A percentile compares a stretch with the other conserved stretches of the same genome.
These are phyloP conservation scores for Bombus sibiricus DNA, from an alignment of 1,140 invertebrate genomes.

Conservation along the genomic window DNA sequence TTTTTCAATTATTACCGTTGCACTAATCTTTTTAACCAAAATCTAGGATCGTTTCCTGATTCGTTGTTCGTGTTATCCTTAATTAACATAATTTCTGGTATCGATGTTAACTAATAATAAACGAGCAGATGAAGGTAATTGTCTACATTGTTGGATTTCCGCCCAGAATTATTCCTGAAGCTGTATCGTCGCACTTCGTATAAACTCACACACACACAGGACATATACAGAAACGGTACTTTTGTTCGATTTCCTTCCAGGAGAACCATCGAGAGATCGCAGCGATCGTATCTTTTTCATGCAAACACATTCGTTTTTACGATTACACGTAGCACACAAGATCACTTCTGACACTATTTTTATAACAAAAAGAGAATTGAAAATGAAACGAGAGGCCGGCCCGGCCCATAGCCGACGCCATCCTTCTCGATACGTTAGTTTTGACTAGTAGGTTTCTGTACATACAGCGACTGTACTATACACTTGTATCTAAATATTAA, in stretches of 20 bases:
- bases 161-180: background rate
- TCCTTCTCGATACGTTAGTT: background rate
- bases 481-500: slow-evolving; percentile 50
- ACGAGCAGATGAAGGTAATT: too few species aligned
- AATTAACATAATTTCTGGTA: background rate
- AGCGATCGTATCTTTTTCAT: slow-evolving; percentile 8
- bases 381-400: background rate
- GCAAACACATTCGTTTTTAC: slow-evolving; percentile 43
- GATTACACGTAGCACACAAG: slow-evolving; percentile 23
- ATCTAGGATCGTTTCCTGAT: too few species aligned
- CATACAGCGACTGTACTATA: slow-evolving; percentile 57
- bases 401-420: too few species aligned
- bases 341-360: slow-evolving; percentile 70
- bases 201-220: too few species aligned
- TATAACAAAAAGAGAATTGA: slow-evolving; percentile 60
- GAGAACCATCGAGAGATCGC: background rate
- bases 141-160: too few species aligned
- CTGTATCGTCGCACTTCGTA: background rate
- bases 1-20: background rate
- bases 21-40: background rate
- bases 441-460: slow-evolving; percentile 51
- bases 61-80: background rate
- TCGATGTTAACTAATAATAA: too few species aligned
- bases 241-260: background rate
- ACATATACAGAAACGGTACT: background rate